Evolutionary conservation across 35 echinoderm and acorn worm species (phyloP), one percentile per base, ranked within the genome.

Genomic region (Apostichopus parvimensis): DNA sequence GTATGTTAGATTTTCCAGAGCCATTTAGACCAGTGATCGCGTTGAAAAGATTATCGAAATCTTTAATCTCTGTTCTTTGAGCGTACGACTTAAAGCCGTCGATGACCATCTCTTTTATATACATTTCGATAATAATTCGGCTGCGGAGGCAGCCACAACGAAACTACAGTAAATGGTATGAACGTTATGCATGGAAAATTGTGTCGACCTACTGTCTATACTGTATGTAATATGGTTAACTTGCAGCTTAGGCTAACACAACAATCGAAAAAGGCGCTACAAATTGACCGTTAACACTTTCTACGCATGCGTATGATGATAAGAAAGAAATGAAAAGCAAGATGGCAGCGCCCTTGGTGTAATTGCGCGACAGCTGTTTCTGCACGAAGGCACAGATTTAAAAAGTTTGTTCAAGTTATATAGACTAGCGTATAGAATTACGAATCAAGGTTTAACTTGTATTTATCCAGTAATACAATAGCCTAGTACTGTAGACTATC

Each of bases 51-150:
- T 93, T 94, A 72, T 98, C 97, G 79, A 98, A 98, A 28, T 95
- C 94, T 76, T 95, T 98, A 17, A 98, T 92, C 93, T 98, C 97
- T 60, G 97, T 98, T 83, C 97, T 98, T 87, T 98, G 97, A 13
- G 97, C 97, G 78, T 98, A 98, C 64, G 97, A 98, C 75, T 98
- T 98, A 73, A 98, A 98, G 73, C 97, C 97, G 92, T 98, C 97
- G 25, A 98, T 93, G 15, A 98, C 87, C 22, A 98, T 91, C 89
- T 98, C 97, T 65, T 98, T 98, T 64, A 98, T 98, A 87, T 94
- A 98, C 97, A 98, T 98, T 26, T 92, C 94, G n/a, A 64, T 52
- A 5, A 6, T 66, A 34, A 20, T 88, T 87, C 9, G 18, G 64
- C 9, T 68, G 64, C 11, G 62, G 62, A 68, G 18, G 18, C 13